Conservation (phyloP, 2,797 vertebrate species). For the Cheracebus regulus region DNA sequence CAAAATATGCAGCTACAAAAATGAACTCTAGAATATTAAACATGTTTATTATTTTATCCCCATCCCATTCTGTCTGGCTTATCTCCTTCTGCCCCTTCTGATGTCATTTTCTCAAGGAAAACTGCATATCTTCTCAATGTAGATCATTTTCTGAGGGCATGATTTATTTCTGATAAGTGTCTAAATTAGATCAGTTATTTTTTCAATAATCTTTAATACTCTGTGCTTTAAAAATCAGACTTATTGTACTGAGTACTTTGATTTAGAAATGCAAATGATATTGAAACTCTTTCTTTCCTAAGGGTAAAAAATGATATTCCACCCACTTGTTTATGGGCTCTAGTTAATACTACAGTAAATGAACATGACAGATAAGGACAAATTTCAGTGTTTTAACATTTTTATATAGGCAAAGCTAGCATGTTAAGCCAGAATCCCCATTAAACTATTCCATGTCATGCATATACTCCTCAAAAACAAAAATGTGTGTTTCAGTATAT, state of each 20-base stretch:
- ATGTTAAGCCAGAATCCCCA: not conserved
- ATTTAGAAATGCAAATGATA: slow-evolving; percentile 73
- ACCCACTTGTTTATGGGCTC: slow-evolving; percentile 71
- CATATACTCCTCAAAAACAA: not conserved
- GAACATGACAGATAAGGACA: slow-evolving; percentile 65
- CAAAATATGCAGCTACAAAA: not conserved
- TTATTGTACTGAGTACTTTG: slow-evolving; percentile 42
- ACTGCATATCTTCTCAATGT: slow-evolving; percentile 42
- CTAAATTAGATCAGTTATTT: slow-evolving; percentile 64
- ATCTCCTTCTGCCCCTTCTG: slow-evolving; percentile 17
- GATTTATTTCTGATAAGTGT: slow-evolving; percentile 57
- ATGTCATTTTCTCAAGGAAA: slow-evolving; percentile 49
- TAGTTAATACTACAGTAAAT: slow-evolving; percentile 70
- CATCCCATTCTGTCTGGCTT: not conserved
- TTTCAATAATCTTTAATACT: slow-evolving; percentile 30
- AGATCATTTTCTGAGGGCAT: slow-evolving; percentile 52
- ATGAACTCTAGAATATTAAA: not conserved
- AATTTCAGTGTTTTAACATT: slow-evolving; percentile 48
- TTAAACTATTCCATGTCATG: not conserved
- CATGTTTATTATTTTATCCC: slow-evolving; percentile 1
- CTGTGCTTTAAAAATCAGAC: slow-evolving; percentile 10
- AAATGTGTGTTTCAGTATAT: not conserved
- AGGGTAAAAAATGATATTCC: slow-evolving; percentile 59
- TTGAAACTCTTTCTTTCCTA: slow-evolving; percentile 59
- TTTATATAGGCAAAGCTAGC: slow-evolving; percentile 25